Percentiles rank a stretch among this genome's conserved stretches.
Evolutionary conservation across 2,888 invertebrate species (phyloP).

Genomic region (Eugnorisma glareosa): DNA sequence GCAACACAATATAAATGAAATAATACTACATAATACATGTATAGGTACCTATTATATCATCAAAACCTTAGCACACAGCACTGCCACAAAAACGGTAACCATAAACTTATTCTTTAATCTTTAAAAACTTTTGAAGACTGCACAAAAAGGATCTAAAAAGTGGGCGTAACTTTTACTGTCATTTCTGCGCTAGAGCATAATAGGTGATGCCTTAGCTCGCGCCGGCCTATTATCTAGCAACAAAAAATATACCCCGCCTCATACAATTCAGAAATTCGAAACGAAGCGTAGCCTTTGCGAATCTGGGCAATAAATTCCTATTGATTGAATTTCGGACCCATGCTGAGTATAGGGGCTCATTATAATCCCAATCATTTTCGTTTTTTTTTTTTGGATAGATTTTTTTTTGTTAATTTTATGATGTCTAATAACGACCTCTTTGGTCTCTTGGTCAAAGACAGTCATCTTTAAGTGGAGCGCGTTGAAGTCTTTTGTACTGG

Average conservation of each 20-base stretch:
- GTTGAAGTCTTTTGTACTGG: constrained; percentile 71
- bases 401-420: constrained; percentile 67
- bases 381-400: constrained; percentile 72
- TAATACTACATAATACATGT: constrained; percentile 50
- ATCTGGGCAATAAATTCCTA: constrained; percentile 89
- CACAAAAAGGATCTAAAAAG: constrained; percentile 87
- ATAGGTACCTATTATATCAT: constrained; percentile 50
- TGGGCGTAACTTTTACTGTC: constrained; percentile 89
- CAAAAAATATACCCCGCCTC: constrained; percentile 75
- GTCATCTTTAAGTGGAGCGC: constrained; percentile 49
- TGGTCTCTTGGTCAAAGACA: constrained; percentile 31
- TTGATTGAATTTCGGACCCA: constrained; percentile 90
- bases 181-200: constrained; percentile 83
- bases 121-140: constrained; percentile 87
- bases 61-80: constrained; percentile 38
- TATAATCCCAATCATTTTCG: constrained; percentile 84
- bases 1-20: constrained; percentile 47
- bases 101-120: constrained; percentile 85
- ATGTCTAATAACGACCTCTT: constrained; percentile 61
- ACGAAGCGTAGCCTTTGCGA: constrained; percentile 88
- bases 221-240: constrained; percentile 83
- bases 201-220: constrained; percentile 82
- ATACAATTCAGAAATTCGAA: constrained; percentile 82
- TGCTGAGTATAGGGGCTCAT: constrained; percentile 90
- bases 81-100: constrained; percentile 69